phyloP scores from a whole-genome alignment of 2,888 invertebrate genomes.

The Tholera decimalis region DNA sequence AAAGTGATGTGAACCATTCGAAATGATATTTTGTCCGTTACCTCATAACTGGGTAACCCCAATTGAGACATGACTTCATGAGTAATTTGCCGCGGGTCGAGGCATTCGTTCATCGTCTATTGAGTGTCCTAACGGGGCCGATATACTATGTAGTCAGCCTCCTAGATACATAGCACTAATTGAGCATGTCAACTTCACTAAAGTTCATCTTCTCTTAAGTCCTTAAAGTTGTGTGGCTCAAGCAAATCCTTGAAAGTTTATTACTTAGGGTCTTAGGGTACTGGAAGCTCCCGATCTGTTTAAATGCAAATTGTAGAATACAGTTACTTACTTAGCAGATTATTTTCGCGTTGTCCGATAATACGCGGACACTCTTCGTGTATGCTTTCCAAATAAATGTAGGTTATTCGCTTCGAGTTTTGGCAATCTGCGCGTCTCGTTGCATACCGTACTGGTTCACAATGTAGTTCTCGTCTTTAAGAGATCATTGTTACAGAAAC shows the following conservation, averaged over 20 bases:
- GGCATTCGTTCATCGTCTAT: constrained; percentile 29
- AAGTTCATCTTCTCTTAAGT: constrained; percentile 27
- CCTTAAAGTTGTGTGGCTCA: constrained; percentile 23
- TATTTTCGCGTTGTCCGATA: constrained; percentile 33
- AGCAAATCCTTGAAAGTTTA: constrained; percentile 37
- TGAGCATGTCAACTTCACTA: constrained; percentile 20
- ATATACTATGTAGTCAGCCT: constrained; percentile 33
- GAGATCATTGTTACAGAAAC: constrained; percentile 40
- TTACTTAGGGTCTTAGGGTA: constrained; percentile 15
- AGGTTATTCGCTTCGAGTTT: constrained; percentile 57
- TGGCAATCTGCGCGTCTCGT: constrained; percentile 55
- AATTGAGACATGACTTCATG: constrained; percentile 61
- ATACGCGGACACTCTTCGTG: constrained; percentile 30
- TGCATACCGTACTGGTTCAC: constrained; percentile 38
- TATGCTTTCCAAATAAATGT: constrained; percentile 59
- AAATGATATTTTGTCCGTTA: constrained; percentile 64
- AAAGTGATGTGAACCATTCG: constrained; percentile 72
- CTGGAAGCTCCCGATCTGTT: constrained; percentile 6
- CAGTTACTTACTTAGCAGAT: constrained; percentile 22
- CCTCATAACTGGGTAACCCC: constrained; percentile 72
- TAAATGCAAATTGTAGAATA: constrained; percentile 20
- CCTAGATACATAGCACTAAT: constrained; percentile 23
- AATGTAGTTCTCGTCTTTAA: constrained; percentile 33
- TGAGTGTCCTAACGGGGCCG: constrained; percentile 8
- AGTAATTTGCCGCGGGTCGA: constrained; percentile 62